Base-by-base conservation (phyloP, 1,140 invertebrate species). In the Neuroterus valhalla region DNA sequence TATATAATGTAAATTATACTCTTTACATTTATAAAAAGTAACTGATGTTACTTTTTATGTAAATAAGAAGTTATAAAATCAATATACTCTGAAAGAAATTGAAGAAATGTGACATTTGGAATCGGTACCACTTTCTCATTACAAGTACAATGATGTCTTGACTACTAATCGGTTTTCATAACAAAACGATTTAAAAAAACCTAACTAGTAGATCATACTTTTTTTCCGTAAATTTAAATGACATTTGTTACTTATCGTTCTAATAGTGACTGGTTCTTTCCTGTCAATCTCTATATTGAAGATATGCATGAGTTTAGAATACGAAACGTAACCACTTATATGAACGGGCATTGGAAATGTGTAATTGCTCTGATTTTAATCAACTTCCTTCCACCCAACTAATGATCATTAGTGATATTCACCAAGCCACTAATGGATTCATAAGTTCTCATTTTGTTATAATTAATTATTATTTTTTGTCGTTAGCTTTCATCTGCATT, bases 331-430 rank as follows among this genome's bases (percentile, higher is more conserved):
- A 31, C 55, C 55, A 62, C 55, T 62, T 62, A 62, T 62, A 62
- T 62, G 23, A 62, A 62, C n/a, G 23, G 15, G 31, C n/a, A 38
- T 62, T 26, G 23, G 26, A 38, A 15, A 31, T 62, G 10, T 31
- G 31, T 62, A 62, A 62, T 31, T 62, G 55, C 55, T 31, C 55
- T 62, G 55, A 62, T 62, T 62, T 31, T 38, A 62, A 62, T 62
- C 23, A 62, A 23, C 23, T 62, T 62, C 23, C 55, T 62, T 38
- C 14, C 55, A 62, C 55, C n/a, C 55, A 62, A 62, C n/a, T 62
- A 23, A 38, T 62, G 26, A 62, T 62, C 55, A 62, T 62, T 62
- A 62, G 26, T 23, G n/a, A 62, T 31, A 23, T 62, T 62, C 31
- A 31, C 15, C 8, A 31, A 62, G 15, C n/a, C 3, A 23, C 55